phyloP scores from a whole-genome alignment of 1,140 invertebrate genomes.

The Drepana arcuata region DNA sequence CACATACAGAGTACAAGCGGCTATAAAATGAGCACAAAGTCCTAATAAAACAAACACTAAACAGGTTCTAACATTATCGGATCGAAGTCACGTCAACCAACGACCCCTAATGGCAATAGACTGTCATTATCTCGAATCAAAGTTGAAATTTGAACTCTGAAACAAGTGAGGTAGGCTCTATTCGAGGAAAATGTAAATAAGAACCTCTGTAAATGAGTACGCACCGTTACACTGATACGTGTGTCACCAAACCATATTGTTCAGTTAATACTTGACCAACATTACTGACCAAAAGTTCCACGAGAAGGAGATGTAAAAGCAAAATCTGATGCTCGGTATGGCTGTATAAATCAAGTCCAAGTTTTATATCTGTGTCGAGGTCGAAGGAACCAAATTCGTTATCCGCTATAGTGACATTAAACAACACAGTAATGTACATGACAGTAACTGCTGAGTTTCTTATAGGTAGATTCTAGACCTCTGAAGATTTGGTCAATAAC shows the following conservation, averaged over 20 bases:
- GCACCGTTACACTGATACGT: constrained; percentile 43
- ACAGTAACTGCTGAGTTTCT: no score
- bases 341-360: no score
- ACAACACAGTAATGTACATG: no score
- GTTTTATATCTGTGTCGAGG: no score
- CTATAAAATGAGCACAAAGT: neutral
- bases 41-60: constrained; percentile 9
- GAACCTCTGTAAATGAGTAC: constrained; percentile 37
- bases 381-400: no score
- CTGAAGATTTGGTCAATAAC: no score
- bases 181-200: constrained; percentile 12
- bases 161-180: constrained; percentile 7
- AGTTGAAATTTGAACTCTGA: constrained; percentile 19
- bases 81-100: constrained; percentile 38
- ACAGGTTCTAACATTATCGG: constrained; percentile 40
- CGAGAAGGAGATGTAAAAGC: no score
- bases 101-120: constrained; percentile 31
- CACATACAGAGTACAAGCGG: neutral
- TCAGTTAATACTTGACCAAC: no score
- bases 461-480: no score
- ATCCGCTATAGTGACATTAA: no score
- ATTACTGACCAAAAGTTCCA: no score
- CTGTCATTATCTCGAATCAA: constrained; percentile 20
- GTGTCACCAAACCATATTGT: constrained; percentile 47
- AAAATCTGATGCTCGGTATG: no score